Conservation (phyloP, 1,140 invertebrate species). For the Drosophila azteca region DNA sequence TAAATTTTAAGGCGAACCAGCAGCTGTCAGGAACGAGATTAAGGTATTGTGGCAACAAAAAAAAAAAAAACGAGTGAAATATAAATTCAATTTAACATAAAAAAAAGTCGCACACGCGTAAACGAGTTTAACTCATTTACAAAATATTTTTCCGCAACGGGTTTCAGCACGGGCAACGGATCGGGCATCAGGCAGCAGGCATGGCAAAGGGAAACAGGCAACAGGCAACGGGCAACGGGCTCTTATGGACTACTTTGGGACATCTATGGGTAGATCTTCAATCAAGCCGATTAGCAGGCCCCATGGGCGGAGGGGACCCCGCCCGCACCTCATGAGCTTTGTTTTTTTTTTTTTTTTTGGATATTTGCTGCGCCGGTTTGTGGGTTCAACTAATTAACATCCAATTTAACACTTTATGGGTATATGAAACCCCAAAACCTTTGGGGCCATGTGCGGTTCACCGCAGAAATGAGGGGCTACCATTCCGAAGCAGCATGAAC, state of each 20-base stretch:
- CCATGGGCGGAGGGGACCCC: neutral
- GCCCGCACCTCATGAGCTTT: neutral
- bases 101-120: conserved; percentile 41
- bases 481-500: neutral
- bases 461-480: neutral
- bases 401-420: conserved; percentile 46
- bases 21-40: conserved; percentile 27
- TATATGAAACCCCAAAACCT: conserved; percentile 4
- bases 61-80: conserved; percentile 43
- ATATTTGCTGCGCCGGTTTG: neutral
- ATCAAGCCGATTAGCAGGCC: conserved; percentile 19
- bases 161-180: conserved; percentile 20
- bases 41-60: conserved; percentile 32
- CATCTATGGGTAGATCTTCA: conserved; percentile 28
- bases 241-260: conserved; percentile 49
- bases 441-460: conserved; percentile 13
- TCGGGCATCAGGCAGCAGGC: too few species aligned
- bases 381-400: conserved; percentile 45
- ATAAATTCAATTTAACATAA: conserved; percentile 41
- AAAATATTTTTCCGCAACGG: conserved; percentile 62
- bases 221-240: too few species aligned
- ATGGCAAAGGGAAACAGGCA: too few species aligned
- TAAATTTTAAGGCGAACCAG: conserved; percentile 16
- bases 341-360: neutral
- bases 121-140: conserved; percentile 78